Evolutionary conservation across 2,797 vertebrate genomes (phyloP).

Genomic region (Epinephelus malabaricus): DNA sequence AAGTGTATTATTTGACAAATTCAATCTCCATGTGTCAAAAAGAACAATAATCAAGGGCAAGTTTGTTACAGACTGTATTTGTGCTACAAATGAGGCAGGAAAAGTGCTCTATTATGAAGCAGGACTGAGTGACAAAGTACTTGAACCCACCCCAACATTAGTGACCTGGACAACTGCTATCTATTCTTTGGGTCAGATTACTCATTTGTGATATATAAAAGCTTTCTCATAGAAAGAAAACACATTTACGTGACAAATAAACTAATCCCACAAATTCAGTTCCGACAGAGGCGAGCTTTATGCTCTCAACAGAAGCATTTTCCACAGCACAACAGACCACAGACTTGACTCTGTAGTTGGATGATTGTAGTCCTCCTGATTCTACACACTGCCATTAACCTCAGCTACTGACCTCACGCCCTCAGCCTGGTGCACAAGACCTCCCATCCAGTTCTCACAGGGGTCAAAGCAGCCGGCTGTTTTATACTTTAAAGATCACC

Average conservation of each 20-base stretch:
- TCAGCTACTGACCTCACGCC: neutral
- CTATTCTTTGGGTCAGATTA: neutral
- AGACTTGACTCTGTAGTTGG: neutral
- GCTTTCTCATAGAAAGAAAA: neutral
- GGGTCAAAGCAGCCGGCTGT: neutral
- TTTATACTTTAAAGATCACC: neutral
- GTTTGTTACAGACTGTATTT: neutral
- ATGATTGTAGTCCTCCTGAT: neutral
- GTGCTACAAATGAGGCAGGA: conserved; percentile 1
- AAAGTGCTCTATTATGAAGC: neutral
- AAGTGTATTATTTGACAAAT: conserved; percentile 5
- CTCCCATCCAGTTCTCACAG: neutral
- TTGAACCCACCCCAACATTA: neutral
- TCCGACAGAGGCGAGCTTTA: neutral
- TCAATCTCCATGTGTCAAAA: neutral
- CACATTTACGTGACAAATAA: neutral
- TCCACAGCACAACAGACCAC: neutral
- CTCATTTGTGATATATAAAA: neutral
- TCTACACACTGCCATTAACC: neutral
- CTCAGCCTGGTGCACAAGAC: neutral
- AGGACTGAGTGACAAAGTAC: neutral
- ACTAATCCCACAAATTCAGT: neutral
- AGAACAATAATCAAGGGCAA: neutral
- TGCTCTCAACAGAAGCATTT: neutral
- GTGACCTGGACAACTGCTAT: neutral